Evolutionary conservation across 1,140 invertebrate species (phyloP).

Genomic region (Pseudomyrmex cubaensis): DNA sequence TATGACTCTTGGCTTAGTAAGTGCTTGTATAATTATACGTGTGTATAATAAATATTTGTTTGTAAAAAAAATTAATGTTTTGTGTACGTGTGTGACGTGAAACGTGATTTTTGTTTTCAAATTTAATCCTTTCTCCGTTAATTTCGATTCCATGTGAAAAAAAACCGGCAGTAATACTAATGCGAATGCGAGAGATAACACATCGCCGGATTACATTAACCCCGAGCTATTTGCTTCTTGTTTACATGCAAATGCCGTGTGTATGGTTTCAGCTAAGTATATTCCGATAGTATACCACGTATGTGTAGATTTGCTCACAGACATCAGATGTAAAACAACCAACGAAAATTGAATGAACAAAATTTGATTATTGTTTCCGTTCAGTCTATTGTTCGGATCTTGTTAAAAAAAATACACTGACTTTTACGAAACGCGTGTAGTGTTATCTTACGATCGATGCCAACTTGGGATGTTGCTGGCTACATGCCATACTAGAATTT

Average conservation of each 20-base stretch:
- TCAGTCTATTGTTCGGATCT: neutral
- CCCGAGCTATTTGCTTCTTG: conserved; percentile 12
- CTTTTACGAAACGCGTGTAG: neutral
- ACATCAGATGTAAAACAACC: no score
- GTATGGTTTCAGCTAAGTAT: neutral
- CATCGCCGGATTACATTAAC: conserved; percentile 9
- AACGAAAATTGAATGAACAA: no score
- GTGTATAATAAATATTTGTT: no score
- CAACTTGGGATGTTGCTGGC: conserved; percentile 33
- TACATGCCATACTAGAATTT: conserved; percentile 38
- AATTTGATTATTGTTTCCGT: neutral
- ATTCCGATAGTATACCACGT: neutral
- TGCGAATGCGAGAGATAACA: neutral
- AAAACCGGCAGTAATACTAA: neutral
- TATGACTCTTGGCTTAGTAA: no score
- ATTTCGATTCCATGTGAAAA: neutral
- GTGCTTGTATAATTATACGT: no score
- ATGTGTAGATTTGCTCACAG: no score
- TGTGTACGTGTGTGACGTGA: no score
- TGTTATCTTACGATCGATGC: conserved; percentile 44
- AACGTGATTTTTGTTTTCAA: neutral
- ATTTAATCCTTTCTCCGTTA: neutral
- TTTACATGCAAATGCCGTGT: conserved; percentile 1
- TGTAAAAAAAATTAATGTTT: no score
- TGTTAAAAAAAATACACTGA: neutral